Conservation (phyloP, 2,113 vertebrate species). For the Terrapene triunguis region DNA sequence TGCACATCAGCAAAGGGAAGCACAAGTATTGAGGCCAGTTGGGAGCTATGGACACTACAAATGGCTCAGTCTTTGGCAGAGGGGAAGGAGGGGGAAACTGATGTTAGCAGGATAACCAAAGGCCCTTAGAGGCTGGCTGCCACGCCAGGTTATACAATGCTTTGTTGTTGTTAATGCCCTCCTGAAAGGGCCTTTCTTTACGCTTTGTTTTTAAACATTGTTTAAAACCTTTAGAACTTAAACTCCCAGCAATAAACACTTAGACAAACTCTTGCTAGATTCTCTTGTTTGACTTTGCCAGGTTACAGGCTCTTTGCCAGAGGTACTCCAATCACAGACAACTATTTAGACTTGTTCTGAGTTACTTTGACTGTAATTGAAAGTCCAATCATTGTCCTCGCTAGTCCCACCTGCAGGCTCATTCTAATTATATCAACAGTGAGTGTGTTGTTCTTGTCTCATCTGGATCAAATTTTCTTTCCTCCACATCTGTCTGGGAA, state of each 20-base stretch:
- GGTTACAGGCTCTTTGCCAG: background rate
- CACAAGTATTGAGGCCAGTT: too few species aligned
- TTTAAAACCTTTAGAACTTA: background rate
- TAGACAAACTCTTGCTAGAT: background rate
- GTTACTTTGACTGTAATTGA: background rate
- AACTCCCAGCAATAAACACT: background rate
- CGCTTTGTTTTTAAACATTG: background rate
- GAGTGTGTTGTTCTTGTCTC: background rate
- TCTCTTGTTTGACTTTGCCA: rapidly evolving
- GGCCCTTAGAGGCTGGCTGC: background rate
- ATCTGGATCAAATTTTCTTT: background rate
- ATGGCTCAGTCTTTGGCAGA: too few species aligned
- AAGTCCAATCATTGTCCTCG: rapidly evolving
- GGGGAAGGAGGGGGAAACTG: too few species aligned
- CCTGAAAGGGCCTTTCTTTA: background rate
- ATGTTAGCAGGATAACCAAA: background rate
- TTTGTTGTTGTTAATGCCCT: background rate
- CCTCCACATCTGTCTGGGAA: background rate
- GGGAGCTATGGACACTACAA: too few species aligned
- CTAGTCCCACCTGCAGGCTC: background rate
- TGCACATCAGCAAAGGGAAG: too few species aligned
- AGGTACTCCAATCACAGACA: background rate
- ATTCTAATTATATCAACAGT: background rate
- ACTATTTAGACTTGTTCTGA: background rate
- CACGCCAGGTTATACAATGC: background rate